A percentile compares a stretch with the other conserved stretches of the same genome.
Evolutionary conservation across 2,888 invertebrate species (phyloP).

Genomic region (Nomada hirtipes): DNA sequence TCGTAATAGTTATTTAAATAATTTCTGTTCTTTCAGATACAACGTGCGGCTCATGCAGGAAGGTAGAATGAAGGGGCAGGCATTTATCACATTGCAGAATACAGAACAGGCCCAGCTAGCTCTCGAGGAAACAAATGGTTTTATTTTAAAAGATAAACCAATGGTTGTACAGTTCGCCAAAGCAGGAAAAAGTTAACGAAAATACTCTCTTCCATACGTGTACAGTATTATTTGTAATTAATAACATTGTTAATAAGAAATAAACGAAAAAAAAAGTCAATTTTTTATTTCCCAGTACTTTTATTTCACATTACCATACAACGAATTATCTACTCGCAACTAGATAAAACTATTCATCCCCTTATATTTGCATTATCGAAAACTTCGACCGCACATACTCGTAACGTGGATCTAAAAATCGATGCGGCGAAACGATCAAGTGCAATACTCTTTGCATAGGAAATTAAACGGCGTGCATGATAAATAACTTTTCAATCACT

Average conservation of each 20-base stretch:
- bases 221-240: conserved; percentile 11
- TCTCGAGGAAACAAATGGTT: conserved; percentile 94
- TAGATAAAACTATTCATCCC: neutral
- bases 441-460: neutral
- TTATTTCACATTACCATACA: neutral
- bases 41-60: conserved; percentile 95
- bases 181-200: conserved; percentile 69
- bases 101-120: conserved; percentile 90
- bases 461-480: neutral
- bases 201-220: neutral
- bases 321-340: neutral
- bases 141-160: conserved; percentile 93
- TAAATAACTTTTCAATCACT: neutral
- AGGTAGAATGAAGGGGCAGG: conserved; percentile 98
- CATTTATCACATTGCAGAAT: conserved; percentile 93
- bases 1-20: conserved; percentile 4
- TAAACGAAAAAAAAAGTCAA: neutral
- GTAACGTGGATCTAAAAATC: conserved; percentile 41
- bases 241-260: neutral
- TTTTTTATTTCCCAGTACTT: conserved; percentile 2
- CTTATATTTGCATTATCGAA: neutral
- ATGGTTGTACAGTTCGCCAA: conserved; percentile 95
- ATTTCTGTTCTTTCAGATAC: conserved; percentile 83
- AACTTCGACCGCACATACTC: neutral
- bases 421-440: conserved; percentile 36